Evolutionary conservation across 2,888 invertebrate genomes (phyloP), one percentile per base, ranked within the genome.

Genomic region (Nebria brevicollis): DNA sequence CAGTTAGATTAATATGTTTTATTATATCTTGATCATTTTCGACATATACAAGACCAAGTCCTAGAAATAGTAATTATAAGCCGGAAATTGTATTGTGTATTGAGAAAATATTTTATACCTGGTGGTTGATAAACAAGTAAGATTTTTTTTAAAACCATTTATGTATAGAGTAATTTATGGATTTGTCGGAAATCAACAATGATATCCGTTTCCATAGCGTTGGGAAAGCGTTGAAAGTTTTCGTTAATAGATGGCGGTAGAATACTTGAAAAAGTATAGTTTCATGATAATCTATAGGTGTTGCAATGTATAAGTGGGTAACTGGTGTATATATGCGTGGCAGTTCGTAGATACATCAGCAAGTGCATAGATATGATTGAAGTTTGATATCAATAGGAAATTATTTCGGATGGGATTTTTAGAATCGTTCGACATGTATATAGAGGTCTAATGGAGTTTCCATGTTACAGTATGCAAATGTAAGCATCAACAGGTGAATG

Each of bases 401-500:
- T 75, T 13, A 75, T 75, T 54, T 75, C 43, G 75, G 80, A 80
- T 75, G 75, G 75, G 65, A 75, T 80, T 80, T 80, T 80, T 80
- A 72, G 80, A 75, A 70, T 75, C 80, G 80, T 75, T 75, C 75
- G 75, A 70, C 66, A 79, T 79, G 54, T 80, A 80, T 80, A 80
- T 10, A 70, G 64, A 79, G 68, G 65, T 70, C 64, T 80, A 80
- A 80, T 80, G 80, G 80, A 75, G 75, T 80, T 80, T 80, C 72
- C 80, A 80, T 80, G 80, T 80, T 80, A 64, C 75, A 34, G 5
- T 80, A 80, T 75, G 80, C 80, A 80, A 80, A 80, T 80, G 80
- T 80, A 72, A n/a, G 75, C 75, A 72, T 75, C 80, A 80, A 80
- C 79, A 80, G 75, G 80, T 80, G 80, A 75, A 75, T 75, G 80